These are phyloP conservation scores for Aythya fuligula DNA, from an alignment of 2,797 vertebrate species.

Conservation along the genomic window DNA sequence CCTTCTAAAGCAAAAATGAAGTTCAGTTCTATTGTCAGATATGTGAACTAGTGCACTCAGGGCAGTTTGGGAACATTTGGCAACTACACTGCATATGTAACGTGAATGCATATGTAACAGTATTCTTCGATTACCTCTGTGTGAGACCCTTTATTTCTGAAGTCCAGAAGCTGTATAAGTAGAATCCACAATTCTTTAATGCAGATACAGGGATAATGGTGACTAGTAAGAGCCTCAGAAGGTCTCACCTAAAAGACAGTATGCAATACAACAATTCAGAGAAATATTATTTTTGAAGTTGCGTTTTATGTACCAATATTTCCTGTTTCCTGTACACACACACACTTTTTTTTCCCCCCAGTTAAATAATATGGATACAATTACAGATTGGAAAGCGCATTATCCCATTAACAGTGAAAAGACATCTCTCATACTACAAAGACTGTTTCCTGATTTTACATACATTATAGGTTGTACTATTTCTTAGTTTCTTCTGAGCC, in stretches of 20 bases:
- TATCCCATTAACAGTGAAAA: conserved; percentile 17
- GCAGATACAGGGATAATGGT: conserved; percentile 87
- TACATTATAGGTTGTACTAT: background rate
- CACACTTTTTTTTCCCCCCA: background rate
- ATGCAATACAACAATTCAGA: background rate
- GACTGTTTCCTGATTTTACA: background rate
- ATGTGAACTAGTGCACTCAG: background rate
- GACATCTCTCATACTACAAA: background rate
- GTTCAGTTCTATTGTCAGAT: background rate
- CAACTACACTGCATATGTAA: background rate
- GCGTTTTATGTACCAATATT: background rate
- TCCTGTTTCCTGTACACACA: background rate
- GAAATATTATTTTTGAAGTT: background rate
- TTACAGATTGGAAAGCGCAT: background rate
- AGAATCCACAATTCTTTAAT: conserved; percentile 93
- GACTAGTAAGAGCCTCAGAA: conserved; percentile 86
- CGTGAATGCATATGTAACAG: background rate
- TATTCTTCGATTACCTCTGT: conserved; percentile 82
- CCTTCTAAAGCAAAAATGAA: background rate
- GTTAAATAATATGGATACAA: background rate
- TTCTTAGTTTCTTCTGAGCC: background rate
- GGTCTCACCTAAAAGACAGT: conserved; percentile 85
- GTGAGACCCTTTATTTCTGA: conserved; percentile 86
- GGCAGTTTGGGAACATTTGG: background rate
- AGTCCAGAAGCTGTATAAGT: conserved; percentile 89